Base-by-base conservation (phyloP, 1,140 invertebrate species). In the Microplitis mediator region DNA sequence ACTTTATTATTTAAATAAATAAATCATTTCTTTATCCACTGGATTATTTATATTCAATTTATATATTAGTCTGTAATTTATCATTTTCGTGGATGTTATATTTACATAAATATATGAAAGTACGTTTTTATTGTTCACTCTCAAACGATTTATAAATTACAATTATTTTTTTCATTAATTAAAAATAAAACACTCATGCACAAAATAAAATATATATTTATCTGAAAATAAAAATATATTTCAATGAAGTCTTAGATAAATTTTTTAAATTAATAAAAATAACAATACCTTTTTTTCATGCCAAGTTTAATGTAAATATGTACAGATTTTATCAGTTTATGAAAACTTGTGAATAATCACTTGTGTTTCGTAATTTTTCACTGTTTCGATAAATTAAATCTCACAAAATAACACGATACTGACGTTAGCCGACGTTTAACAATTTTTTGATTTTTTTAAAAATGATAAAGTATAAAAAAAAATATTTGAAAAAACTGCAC, bases 271-370 rank as follows among this genome's bases (percentile, higher is more conserved):
- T 52, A 52, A 52, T 11, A n/a, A 54, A 14, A 77, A 58, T 75
- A 63, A 32, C 63, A 74, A 74, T 60, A 45, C 56, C 68, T 73
- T 65, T 75, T 71, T 54, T 64, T 78, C 63, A 74, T 69, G 64
- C 77, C 71, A 71, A 69, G 32, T 74, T 23, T 3, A 52, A 65
- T 81, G 80, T 81, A 81, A 80, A 81, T 81, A 81, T 81, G 80
- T 81, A 81, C 80, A 81, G 78, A 80, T 71, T 71, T 80, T 54
- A 75, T 74, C 69, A 68, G 68, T 56, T 52, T 71, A 63, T 50
- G n/a, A 74, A 39, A 65, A 51, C 51, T 14, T 62, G 61, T 54
- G 35, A 71, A 66, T 58, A 31, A 69, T 16, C 56, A 70, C 68
- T 63, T 36, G 31, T 67, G 50, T 56, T 60, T 73, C 31, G 36